Evolutionary conservation across 2,888 invertebrate genomes (phyloP).

Genomic region (Erpobdella octoculata): DNA sequence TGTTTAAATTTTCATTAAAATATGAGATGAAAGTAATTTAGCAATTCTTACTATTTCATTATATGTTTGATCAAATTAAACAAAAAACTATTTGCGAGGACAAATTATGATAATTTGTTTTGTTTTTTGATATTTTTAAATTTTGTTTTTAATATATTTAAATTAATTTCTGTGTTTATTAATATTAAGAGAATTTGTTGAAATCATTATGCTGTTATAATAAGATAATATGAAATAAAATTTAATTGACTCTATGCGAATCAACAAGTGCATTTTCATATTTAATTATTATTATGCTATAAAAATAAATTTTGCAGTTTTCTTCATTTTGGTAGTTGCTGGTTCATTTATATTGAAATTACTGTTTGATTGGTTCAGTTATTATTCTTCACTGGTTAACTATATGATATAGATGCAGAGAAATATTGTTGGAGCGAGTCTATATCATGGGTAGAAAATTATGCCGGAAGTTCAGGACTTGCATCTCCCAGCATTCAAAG

Average conservation of each 20-base stretch:
- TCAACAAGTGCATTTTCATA: too few relatives aligned
- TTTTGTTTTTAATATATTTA: too few relatives aligned
- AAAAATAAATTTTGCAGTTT: too few relatives aligned
- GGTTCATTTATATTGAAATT: neutral
- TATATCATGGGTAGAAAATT: constrained; percentile 63
- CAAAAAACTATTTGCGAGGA: neutral
- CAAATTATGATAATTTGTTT: too few relatives aligned
- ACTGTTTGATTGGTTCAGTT: neutral
- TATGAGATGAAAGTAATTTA: neutral
- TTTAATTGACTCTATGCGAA: too few relatives aligned
- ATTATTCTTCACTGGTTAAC: neutral
- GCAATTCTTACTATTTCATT: neutral
- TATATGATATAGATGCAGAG: constrained; percentile 51
- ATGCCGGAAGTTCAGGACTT: constrained; percentile 62
- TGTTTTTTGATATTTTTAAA: too few relatives aligned
- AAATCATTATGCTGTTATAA: too few relatives aligned
- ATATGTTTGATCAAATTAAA: neutral
- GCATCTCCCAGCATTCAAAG: constrained; percentile 14
- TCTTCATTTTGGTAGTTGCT: too few relatives aligned
- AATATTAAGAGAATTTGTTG: too few relatives aligned
- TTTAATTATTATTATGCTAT: too few relatives aligned
- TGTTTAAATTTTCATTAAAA: neutral
- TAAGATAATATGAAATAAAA: too few relatives aligned
- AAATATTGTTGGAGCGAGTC: constrained; percentile 49
- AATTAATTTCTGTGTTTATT: too few relatives aligned